Conservation (phyloP, 2,888 invertebrate species). For the Pheosia gnoma region DNA sequence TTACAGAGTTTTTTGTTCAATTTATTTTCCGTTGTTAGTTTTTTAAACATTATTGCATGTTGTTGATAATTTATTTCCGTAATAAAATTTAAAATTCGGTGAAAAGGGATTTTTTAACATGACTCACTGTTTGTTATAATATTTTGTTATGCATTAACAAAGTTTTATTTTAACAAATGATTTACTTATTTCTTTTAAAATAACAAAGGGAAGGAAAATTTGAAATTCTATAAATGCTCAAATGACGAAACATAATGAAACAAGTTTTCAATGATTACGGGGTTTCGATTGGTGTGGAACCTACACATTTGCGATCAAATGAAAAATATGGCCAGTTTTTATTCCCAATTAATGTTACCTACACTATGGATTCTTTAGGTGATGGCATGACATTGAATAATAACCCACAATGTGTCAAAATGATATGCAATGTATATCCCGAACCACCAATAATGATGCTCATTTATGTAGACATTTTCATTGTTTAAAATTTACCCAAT, state of each 20-base stretch:
- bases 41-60: conserved; percentile 18
- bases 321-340: neutral
- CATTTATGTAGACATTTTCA: too few species aligned
- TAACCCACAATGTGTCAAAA: neutral
- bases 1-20: neutral
- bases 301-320: neutral
- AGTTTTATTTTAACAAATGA: neutral
- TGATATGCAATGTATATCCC: neutral
- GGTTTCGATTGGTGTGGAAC: neutral
- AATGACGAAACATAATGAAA: too few species aligned
- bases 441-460: too few species aligned
- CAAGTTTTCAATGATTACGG: too few species aligned
- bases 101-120: neutral
- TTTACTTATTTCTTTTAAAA: too few species aligned
- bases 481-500: too few species aligned
- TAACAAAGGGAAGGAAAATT: too few species aligned
- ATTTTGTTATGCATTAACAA: too few species aligned
- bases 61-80: conserved; percentile 15
- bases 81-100: conserved; percentile 1
- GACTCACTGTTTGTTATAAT: neutral
- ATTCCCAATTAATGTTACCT: neutral
- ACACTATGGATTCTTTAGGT: neutral
- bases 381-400: conserved; percentile 1
- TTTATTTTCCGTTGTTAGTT: conserved; percentile 11
- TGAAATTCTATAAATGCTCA: too few species aligned